These are phyloP conservation scores for Carabus problematicus DNA, from an alignment of 2,888 invertebrate genomes.

Conservation along the genomic window DNA sequence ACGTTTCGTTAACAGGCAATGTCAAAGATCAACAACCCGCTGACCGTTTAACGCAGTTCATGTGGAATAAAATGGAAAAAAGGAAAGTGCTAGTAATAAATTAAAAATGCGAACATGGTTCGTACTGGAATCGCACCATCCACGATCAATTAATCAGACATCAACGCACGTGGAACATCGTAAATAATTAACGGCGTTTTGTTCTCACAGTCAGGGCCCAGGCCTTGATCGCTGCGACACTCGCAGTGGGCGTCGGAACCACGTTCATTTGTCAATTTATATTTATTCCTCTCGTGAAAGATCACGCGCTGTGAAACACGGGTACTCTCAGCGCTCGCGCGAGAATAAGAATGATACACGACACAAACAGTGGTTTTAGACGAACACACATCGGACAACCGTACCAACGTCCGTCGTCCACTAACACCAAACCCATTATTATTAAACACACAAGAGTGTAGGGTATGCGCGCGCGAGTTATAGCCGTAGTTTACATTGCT, in stretches of 20 bases:
- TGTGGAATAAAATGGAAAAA: background rate
- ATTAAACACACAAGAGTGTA: too few relatives aligned
- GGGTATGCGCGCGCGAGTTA: too few relatives aligned
- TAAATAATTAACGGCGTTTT: slow-evolving; percentile 37
- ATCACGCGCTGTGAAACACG: slow-evolving; percentile 34
- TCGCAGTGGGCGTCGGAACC: slow-evolving; percentile 34
- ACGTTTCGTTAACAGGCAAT: too few relatives aligned
- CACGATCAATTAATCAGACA: slow-evolving; percentile 31
- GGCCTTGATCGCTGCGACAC: slow-evolving; percentile 35
- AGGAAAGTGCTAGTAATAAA: slow-evolving; percentile 6
- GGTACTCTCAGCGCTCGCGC: slow-evolving; percentile 8
- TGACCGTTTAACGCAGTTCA: too few relatives aligned
- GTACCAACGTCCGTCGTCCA: background rate
- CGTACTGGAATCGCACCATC: slow-evolving; percentile 3
- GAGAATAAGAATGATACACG: slow-evolving; percentile 9
- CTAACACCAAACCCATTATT: background rate
- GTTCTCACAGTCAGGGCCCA: slow-evolving; percentile 26
- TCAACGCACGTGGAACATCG: slow-evolving; percentile 28
- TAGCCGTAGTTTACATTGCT: too few relatives aligned
- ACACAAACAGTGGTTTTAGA: background rate
- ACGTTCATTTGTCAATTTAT: slow-evolving; percentile 41
- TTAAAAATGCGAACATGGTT: slow-evolving; percentile 6
- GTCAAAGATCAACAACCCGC: too few relatives aligned
- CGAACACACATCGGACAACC: background rate
- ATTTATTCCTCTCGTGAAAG: slow-evolving; percentile 39